Conservation (phyloP, 1,140 invertebrate species). For the Lerema accius region DNA sequence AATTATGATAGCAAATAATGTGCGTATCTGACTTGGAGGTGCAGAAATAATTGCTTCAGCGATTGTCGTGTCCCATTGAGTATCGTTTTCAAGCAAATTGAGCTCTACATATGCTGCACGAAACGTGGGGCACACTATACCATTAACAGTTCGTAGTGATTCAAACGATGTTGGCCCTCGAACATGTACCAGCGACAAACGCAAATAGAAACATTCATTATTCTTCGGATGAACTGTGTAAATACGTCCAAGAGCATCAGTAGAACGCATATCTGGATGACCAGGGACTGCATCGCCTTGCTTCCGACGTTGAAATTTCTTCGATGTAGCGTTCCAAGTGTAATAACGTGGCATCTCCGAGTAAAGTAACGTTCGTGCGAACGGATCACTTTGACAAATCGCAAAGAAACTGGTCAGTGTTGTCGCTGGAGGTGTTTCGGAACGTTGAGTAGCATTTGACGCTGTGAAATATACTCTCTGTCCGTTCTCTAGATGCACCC, state of each 20-base stretch:
- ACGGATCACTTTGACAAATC: slow-evolving; percentile 62
- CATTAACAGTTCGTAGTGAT: slow-evolving; percentile 67
- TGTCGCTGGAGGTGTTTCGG: slow-evolving; percentile 52
- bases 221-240: slow-evolving; percentile 71
- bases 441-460: slow-evolving; percentile 48
- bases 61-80: slow-evolving; percentile 51
- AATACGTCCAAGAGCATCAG: slow-evolving; percentile 59
- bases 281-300: slow-evolving; percentile 47
- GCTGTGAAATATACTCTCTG: slow-evolving; percentile 66
- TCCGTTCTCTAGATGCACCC: slow-evolving; percentile 78
- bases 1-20: slow-evolving; percentile 53
- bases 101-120: slow-evolving; percentile 51
- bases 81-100: slow-evolving; percentile 43
- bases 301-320: slow-evolving; percentile 56
- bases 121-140: slow-evolving; percentile 50
- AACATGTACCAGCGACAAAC: slow-evolving; percentile 71
- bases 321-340: slow-evolving; percentile 63
- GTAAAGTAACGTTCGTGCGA: slow-evolving; percentile 72
- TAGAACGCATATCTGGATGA: slow-evolving; percentile 51
- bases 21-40: slow-evolving; percentile 53
- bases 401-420: slow-evolving; percentile 71
- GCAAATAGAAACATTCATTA: slow-evolving; percentile 73
- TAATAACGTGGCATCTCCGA: slow-evolving; percentile 66
- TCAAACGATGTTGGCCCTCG: slow-evolving; percentile 72
- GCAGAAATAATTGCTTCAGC: slow-evolving; percentile 51